Evolutionary conservation across 2,113 vertebrate genomes (phyloP).

Genomic region (Microcebus tavaratra): DNA sequence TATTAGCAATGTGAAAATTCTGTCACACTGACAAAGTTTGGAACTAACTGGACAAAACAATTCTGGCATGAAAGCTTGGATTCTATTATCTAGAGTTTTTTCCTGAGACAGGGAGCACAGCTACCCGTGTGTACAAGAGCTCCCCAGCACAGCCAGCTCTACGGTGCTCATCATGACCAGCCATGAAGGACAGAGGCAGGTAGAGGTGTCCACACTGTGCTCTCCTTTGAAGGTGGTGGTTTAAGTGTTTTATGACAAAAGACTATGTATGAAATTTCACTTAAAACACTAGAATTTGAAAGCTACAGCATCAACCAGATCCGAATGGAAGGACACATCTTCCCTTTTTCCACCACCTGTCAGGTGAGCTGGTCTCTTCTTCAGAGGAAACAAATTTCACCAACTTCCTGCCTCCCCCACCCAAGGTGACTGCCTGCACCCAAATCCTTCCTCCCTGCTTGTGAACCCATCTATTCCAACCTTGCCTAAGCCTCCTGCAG

Average conservation of each 20-base stretch:
- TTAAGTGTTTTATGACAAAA: background rate
- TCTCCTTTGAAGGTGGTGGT: background rate
- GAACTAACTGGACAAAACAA: background rate
- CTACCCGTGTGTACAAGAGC: fast-evolving
- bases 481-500: background rate
- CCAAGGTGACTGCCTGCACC: background rate
- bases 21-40: background rate
- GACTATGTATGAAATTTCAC: background rate
- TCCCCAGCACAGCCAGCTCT: background rate
- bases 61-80: background rate
- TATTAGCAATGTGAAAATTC: background rate
- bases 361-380: background rate
- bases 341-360: background rate
- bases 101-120: background rate
- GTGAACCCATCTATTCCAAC: background rate
- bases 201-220: background rate
- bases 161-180: fast-evolving
- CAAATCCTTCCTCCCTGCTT: background rate
- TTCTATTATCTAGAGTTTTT: background rate
- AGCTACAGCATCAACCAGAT: background rate
- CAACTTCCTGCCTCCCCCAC: background rate
- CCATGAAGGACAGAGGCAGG: background rate
- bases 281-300: background rate
- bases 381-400: slow-evolving; percentile 5
- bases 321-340: background rate